Conservation (phyloP, 2,797 vertebrate genomes). For the Callimico goeldii region DNA sequence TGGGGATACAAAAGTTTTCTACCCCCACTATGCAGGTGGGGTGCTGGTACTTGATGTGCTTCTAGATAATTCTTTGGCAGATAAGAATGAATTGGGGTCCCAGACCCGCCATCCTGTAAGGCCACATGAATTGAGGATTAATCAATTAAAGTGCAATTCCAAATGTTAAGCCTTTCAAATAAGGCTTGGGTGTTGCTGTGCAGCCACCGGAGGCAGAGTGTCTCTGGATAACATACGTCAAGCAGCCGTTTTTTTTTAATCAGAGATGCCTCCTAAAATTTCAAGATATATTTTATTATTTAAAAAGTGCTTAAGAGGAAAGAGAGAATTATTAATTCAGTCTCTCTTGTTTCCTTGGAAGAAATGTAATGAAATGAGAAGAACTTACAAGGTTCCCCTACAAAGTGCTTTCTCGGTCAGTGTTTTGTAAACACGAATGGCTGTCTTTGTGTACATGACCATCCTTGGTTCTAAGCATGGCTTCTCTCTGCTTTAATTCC, state of each 20-base stretch:
- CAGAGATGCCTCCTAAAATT: not conserved
- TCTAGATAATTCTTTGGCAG: conserved; percentile 78
- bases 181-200: conserved; percentile 3
- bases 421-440: not conserved
- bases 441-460: rapidly evolving
- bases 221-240: not conserved
- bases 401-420: not conserved
- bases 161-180: not conserved
- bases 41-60: conserved; percentile 60
- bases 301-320: conserved; percentile 35
- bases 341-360: conserved; percentile 25
- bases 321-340: not conserved
- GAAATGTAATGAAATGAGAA: not conserved
- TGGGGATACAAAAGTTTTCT: conserved; percentile 35
- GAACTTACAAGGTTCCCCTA: not conserved
- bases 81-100: conserved; percentile 56
- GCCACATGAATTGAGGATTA: conserved; percentile 7
- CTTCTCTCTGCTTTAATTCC: not conserved
- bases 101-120: conserved; percentile 48
- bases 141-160: conserved; percentile 75
- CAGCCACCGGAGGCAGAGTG: not conserved
- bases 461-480: not conserved
- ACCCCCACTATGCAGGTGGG: not conserved
- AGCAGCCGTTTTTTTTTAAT: not conserved
- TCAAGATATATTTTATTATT: conserved; percentile 62